Base-by-base conservation (phyloP, 2,797 vertebrate species). In the Tapirus indicus region DNA sequence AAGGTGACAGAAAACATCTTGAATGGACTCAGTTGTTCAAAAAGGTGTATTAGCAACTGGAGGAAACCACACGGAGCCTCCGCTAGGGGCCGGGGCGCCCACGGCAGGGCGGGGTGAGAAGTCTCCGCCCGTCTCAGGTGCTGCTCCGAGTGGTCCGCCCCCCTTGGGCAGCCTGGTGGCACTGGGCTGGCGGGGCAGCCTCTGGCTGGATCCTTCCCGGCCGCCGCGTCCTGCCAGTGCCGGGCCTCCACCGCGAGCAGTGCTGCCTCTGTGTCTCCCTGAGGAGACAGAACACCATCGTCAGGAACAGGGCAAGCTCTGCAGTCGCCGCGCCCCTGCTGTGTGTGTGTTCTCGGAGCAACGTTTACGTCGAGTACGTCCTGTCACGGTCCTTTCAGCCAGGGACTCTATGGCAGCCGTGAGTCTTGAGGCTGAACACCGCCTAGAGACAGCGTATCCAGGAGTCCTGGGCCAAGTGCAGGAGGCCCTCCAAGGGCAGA, bases 171-270 rank as follows among this genome's bases (percentile, higher is more conserved):
- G 98, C 32, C 99, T 99, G 93, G 99, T 99, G 25, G 99, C 99
- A 1, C 99, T 99, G 5, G 99, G 99, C 97, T 99, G 99, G 25
- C 99, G 99, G 69, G 99, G 99, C 98, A 99, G 99, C 27, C 99
- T 99, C 98, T 99, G 99, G 95, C 99, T 98, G 94, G 99, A 99
- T 68, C 99, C 98, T 91, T 99, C 99, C 16, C 99, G 97, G 97
- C 96, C 52, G 69, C 98, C 97, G 96, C 99, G 99, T 90, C 99
- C 99, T 0, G 97, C 80, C 85, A 99, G 98, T 7, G 97, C 96
- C 21, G 99, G 98, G 44, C 98, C 98, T 0, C 99, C 98, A 0
- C 95, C 17, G 0, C 96, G 95, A 21, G 83, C 64, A 21, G 78
- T 14, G 87, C 93, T 98, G 69, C 74, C 96, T 98, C 99, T 99